A percentile compares a stretch with the other conserved stretches of the same genome.
phyloP scores from a whole-genome alignment of 2,113 vertebrate species.

The Cromileptes altivelis region DNA sequence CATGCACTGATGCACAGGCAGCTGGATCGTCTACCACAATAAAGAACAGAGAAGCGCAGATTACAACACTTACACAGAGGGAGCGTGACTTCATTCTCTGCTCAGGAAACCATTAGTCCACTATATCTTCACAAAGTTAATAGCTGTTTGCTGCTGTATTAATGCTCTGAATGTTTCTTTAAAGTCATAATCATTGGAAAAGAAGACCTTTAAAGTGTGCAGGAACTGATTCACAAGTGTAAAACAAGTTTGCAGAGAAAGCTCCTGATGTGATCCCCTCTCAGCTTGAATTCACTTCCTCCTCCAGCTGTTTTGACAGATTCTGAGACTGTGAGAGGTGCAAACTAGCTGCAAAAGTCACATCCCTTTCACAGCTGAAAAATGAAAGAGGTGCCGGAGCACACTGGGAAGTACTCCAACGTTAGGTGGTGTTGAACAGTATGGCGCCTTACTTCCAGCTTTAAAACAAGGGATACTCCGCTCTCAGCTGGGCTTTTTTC shows the following conservation, averaged over 20 bases:
- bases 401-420: neutral
- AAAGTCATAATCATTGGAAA: neutral
- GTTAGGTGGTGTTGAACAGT: neutral
- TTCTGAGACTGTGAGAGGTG: slow-evolving; percentile 37
- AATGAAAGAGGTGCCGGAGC: slow-evolving; percentile 8
- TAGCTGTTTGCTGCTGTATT: too few relatives aligned
- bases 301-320: slow-evolving; percentile 56
- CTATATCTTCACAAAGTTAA: too few relatives aligned
- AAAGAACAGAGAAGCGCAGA: too few relatives aligned
- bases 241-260: slow-evolving; percentile 34
- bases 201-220: neutral
- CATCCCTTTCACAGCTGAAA: slow-evolving; percentile 18
- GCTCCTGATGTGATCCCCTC: slow-evolving; percentile 27
- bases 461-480: neutral
- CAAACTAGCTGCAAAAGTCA: slow-evolving; percentile 39
- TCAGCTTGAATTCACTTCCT: slow-evolving; percentile 43
- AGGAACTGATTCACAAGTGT: slow-evolving; percentile 3
- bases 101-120: too few relatives aligned
- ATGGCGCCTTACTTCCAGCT: neutral
- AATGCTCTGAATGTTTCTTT: neutral
- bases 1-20: too few relatives aligned
- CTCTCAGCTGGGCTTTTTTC: slow-evolving; percentile 2
- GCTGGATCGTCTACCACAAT: too few relatives aligned
- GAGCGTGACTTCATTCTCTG: too few relatives aligned
- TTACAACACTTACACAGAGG: too few relatives aligned